These are phyloP conservation scores for Isoperla grammatica DNA, from an alignment of 2,888 invertebrate genomes.

Conservation along the genomic window DNA sequence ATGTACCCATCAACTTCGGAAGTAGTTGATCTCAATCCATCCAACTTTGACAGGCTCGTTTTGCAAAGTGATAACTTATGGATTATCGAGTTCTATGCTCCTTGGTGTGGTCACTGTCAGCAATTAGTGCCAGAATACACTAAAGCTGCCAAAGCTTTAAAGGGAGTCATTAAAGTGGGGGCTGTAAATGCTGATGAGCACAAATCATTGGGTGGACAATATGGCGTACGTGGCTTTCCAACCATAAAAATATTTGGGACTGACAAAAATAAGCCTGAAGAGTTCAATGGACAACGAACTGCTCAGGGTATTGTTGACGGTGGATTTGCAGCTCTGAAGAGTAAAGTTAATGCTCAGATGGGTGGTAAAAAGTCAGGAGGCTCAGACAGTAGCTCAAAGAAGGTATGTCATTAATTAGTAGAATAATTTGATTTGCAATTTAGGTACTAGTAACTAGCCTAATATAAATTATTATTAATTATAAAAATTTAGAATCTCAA, in stretches of 20 bases:
- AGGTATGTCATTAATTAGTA: background rate
- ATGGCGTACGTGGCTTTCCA: constrained; percentile 86
- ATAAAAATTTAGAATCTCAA: too few species aligned
- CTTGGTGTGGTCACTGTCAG: constrained; percentile 95
- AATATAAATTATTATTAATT: too few species aligned
- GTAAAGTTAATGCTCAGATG: constrained; percentile 64
- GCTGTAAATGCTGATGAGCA: constrained; percentile 91
- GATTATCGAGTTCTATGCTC: constrained; percentile 95
- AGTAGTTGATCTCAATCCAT: constrained; percentile 79
- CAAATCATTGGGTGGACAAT: constrained; percentile 71
- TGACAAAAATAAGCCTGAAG: constrained; percentile 75
- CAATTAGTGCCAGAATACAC: constrained; percentile 87
- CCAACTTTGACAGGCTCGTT: constrained; percentile 82
- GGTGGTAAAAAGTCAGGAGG: constrained; percentile 48
- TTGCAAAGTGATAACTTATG: constrained; percentile 79
- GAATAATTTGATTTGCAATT: too few species aligned
- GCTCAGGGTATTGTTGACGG: constrained; percentile 84
- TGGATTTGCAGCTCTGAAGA: constrained; percentile 67
- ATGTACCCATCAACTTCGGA: constrained; percentile 48
- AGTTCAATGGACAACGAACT: constrained; percentile 78
- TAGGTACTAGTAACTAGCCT: too few species aligned
- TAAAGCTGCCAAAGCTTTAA: constrained; percentile 87
- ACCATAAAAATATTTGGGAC: constrained; percentile 91
- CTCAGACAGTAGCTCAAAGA: constrained; percentile 20
- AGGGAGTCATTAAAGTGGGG: constrained; percentile 92